Evolutionary conservation across 1,140 invertebrate species (phyloP).

Genomic region (Rhyzopertha dominica): DNA sequence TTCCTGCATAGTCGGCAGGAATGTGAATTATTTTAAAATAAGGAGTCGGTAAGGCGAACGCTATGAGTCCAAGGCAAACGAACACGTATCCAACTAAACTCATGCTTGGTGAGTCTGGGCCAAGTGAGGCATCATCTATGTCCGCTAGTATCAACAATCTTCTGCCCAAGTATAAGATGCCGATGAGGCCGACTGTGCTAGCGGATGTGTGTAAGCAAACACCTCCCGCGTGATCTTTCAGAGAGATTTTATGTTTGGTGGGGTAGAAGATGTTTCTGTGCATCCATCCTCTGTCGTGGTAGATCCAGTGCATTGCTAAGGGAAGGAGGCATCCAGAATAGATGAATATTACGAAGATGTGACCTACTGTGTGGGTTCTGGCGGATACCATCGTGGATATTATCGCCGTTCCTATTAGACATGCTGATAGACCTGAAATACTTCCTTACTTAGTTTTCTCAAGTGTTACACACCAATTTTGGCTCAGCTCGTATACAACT

Average conservation of each 20-base stretch:
- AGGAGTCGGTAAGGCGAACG: slow-evolving; percentile 4
- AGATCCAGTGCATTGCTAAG: slow-evolving; percentile 8
- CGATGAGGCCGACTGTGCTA: slow-evolving; percentile 1
- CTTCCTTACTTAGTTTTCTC: no score
- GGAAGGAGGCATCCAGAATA: background rate
- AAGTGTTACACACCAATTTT: no score
- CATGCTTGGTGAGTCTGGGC: background rate
- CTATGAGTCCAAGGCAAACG: slow-evolving; percentile 1
- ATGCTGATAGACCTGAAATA: slow-evolving; percentile 2
- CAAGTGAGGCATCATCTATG: background rate
- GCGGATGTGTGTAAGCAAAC: slow-evolving; percentile 1
- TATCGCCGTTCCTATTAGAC: slow-evolving; percentile 6
- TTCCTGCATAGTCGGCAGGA: slow-evolving; percentile 2
- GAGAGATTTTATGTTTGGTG: background rate
- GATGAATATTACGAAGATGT: no score
- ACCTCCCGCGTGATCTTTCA: slow-evolving; percentile 7
- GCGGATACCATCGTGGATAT: slow-evolving; percentile 4
- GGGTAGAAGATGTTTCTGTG: background rate
- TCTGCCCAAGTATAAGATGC: slow-evolving; percentile 2
- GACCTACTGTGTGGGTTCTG: no score
- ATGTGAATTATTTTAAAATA: background rate
- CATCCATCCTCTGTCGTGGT: slow-evolving; percentile 11
- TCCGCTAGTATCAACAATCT: slow-evolving; percentile 2
- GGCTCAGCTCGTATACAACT: background rate
- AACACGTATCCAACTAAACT: slow-evolving; percentile 8